phyloP scores from a whole-genome alignment of 2,888 invertebrate genomes.

The Abrostola triplasia region DNA sequence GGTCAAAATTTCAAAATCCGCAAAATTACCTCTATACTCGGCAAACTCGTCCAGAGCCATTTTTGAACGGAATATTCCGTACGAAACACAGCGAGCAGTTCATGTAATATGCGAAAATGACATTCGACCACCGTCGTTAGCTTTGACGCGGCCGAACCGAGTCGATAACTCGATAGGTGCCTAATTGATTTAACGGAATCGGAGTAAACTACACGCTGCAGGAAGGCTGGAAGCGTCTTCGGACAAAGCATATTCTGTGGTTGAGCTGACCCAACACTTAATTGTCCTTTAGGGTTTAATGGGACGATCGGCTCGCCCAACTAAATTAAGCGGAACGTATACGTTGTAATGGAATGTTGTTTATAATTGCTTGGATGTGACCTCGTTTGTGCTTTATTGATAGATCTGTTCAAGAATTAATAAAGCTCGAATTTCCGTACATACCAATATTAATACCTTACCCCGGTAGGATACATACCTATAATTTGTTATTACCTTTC shows the following conservation, averaged over 20 bases:
- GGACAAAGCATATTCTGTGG: constrained; percentile 41
- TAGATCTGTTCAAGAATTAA: constrained; percentile 21
- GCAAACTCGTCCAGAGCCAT: too few relatives aligned
- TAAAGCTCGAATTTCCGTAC: constrained; percentile 21
- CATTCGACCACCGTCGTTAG: constrained; percentile 22
- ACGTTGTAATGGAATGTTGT: constrained; percentile 32
- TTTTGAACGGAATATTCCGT: neutral
- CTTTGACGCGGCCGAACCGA: constrained; percentile 33
- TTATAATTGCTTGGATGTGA: constrained; percentile 34
- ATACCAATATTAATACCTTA: neutral
- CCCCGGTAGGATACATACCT: too few relatives aligned
- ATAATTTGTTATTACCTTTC: too few relatives aligned
- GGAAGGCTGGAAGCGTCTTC: constrained; percentile 27
- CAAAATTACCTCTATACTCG: too few relatives aligned
- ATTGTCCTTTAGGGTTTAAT: constrained; percentile 39
- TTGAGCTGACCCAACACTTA: constrained; percentile 27
- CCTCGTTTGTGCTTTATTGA: constrained; percentile 22
- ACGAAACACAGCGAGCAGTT: neutral
- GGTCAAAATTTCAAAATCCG: too few relatives aligned
- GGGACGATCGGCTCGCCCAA: constrained; percentile 11
- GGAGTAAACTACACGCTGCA: constrained; percentile 37
- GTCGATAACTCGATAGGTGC: constrained; percentile 47
- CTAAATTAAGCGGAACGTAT: constrained; percentile 32
- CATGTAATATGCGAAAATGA: constrained; percentile 29
- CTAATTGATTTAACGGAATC: constrained; percentile 54